A percentile compares a stretch with the other conserved stretches of the same genome.
These are phyloP conservation scores for Heliconius aoede DNA, from an alignment of 2,888 invertebrate species.

Conservation along the genomic window DNA sequence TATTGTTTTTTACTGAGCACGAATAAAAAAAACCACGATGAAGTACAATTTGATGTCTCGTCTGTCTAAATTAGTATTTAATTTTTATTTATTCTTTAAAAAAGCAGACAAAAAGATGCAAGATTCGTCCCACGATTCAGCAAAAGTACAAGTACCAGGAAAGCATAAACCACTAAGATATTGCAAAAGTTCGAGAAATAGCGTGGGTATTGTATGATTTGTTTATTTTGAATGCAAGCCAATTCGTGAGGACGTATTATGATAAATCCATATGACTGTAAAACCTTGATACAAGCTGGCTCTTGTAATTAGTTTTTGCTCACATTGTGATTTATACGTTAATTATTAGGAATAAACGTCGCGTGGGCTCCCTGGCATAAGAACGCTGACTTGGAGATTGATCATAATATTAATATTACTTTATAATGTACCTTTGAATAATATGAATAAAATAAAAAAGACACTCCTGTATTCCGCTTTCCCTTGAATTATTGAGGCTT, in stretches of 20 bases:
- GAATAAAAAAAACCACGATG: no score
- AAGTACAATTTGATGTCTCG: no score
- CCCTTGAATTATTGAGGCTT: no score
- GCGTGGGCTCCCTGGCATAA: conserved; percentile 39
- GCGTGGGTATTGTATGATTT: conserved; percentile 47
- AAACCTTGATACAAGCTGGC: conserved; percentile 46
- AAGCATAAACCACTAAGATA: conserved; percentile 37
- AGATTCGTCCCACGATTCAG: conserved; percentile 23
- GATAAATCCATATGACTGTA: conserved; percentile 50
- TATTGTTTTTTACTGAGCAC: no score
- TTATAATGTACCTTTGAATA: no score
- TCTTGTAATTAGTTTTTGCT: conserved; percentile 43
- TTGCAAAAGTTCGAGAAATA: conserved; percentile 39
- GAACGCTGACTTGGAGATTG: background rate
- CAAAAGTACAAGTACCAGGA: conserved; percentile 36
- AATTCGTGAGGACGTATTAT: conserved; percentile 56
- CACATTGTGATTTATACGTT: conserved; percentile 33
- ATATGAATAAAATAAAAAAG: no score
- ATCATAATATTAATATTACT: background rate
- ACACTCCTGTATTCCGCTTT: no score
- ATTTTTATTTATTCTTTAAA: no score
- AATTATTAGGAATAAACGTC: conserved; percentile 19
- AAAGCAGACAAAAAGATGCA: no score
- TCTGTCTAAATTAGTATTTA: no score
- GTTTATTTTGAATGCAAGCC: conserved; percentile 71